phyloP scores from a whole-genome alignment of 2,113 vertebrate species.

The Chrysemys picta region DNA sequence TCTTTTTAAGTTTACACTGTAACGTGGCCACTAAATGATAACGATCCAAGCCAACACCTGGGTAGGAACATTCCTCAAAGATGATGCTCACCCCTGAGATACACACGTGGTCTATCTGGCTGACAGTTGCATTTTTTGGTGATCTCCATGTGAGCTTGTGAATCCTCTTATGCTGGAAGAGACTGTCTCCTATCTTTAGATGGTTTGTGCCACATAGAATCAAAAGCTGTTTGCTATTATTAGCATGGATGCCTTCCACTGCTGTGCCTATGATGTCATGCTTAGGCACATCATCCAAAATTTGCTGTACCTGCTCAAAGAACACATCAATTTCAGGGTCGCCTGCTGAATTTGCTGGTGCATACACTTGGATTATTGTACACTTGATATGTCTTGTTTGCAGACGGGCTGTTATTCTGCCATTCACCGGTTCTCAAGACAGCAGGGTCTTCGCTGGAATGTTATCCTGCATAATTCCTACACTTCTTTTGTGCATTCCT shows the following conservation, averaged over 20 bases:
- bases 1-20: background rate
- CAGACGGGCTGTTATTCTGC: background rate
- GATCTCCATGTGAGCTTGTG: background rate
- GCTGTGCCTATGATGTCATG: background rate
- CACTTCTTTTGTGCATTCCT: background rate
- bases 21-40: background rate
- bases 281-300: background rate
- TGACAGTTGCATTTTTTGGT: background rate
- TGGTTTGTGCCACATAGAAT: background rate
- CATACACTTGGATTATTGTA: background rate
- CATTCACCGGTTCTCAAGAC: background rate
- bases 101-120: background rate
- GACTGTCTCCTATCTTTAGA: background rate
- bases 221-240: background rate
- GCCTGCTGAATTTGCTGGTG: background rate
- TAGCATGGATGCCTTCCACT: background rate
- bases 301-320: background rate
- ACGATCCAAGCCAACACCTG: background rate
- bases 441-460: background rate
- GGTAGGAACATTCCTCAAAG: background rate
- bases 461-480: background rate
- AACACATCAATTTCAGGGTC: background rate
- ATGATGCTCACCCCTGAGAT: background rate
- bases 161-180: background rate
- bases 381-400: background rate